A percentile compares a stretch with the other conserved stretches of the same genome.
phyloP scores from a whole-genome alignment of 2,888 invertebrate species.

The Malachius bipustulatus region DNA sequence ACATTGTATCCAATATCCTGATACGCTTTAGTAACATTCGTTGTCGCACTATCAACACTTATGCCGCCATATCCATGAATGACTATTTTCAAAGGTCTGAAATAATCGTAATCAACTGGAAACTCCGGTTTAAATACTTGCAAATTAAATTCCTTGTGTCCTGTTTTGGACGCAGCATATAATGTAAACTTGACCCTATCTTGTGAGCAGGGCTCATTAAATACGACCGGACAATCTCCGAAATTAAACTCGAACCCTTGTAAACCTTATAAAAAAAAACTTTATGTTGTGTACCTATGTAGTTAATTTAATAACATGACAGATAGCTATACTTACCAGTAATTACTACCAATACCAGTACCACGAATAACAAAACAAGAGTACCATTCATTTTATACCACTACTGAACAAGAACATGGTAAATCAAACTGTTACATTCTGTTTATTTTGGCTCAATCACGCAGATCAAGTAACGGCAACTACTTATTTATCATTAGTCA shows the following conservation, averaged over 20 bases:
- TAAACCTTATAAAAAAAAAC: too few relatives aligned
- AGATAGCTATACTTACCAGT: too few relatives aligned
- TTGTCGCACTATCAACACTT: conserved; percentile 31
- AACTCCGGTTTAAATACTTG: conserved; percentile 23
- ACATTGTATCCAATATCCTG: conserved; percentile 29
- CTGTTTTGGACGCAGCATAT: conserved; percentile 2
- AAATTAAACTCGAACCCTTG: conserved; percentile 17
- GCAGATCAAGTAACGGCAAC: too few relatives aligned
- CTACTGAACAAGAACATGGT: too few relatives aligned
- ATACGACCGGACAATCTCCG: conserved; percentile 29
- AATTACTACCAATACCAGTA: too few relatives aligned
- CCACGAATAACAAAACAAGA: too few relatives aligned
- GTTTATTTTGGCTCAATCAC: too few relatives aligned
- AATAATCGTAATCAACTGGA: conserved; percentile 23
- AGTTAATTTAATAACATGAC: too few relatives aligned
- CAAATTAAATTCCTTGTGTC: conserved; percentile 1
- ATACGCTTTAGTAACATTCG: conserved; percentile 29
- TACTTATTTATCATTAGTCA: too few relatives aligned
- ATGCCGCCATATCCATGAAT: conserved; percentile 38
- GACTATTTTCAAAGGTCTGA: conserved; percentile 28
- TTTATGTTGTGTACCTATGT: too few relatives aligned
- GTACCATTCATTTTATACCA: too few relatives aligned
- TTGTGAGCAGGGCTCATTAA: conserved; percentile 31
- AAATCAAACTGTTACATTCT: too few relatives aligned
- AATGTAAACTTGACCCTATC: conserved; percentile 9